phyloP scores from a whole-genome alignment of 2,113 vertebrate genomes.

The Apistogramma diplotaenia region DNA sequence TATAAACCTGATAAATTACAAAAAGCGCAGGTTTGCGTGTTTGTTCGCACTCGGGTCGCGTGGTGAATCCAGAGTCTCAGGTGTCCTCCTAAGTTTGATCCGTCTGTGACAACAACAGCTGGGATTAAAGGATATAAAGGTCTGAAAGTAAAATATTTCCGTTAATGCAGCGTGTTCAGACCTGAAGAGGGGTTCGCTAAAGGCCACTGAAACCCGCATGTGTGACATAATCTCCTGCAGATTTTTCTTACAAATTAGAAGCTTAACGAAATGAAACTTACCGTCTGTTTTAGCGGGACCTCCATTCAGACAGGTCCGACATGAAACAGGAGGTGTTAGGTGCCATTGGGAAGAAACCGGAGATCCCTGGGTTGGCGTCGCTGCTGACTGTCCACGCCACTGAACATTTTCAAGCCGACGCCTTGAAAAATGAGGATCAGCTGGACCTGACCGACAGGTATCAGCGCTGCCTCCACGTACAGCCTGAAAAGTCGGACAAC shows the following conservation, averaged over 20 bases:
- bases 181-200: not conserved
- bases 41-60: not conserved
- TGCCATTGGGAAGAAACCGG: not conserved
- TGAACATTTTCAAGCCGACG: not conserved
- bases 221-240: not conserved
- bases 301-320: slow-evolving; percentile 25
- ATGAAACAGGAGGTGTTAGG: not conserved
- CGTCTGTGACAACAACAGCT: not conserved
- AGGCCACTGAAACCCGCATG: not conserved
- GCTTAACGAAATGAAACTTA: not conserved
- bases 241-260: not conserved
- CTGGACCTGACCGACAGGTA: slow-evolving; percentile 32
- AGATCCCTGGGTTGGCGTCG: not conserved
- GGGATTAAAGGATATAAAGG: not conserved
- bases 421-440: slow-evolving; percentile 40
- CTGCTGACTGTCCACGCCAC: not conserved
- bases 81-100: not conserved
- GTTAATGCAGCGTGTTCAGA: not conserved
- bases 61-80: not conserved
- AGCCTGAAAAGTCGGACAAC: not conserved
- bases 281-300: not conserved
- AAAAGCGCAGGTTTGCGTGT: not conserved
- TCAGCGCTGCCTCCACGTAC: not conserved
- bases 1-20: not conserved
- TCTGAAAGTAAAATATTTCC: not conserved